Evolutionary conservation across 35 echinoderm and acorn worm genomes (phyloP).

Genomic region (Anneissia japonica): DNA sequence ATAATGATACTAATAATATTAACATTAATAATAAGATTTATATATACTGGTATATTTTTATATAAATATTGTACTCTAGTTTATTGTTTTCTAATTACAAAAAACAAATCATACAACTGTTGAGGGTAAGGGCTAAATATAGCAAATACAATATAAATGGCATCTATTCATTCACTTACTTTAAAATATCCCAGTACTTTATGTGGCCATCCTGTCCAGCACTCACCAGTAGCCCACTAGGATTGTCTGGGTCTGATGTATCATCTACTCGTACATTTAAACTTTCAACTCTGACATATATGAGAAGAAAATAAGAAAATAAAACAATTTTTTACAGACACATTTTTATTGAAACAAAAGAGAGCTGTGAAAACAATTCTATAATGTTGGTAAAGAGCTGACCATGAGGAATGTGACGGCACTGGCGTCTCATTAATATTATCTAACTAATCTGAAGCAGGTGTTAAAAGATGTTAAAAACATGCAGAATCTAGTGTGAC

Average conservation of each 20-base stretch:
- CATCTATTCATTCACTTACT: constrained; percentile 42
- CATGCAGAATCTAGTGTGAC: too few species aligned
- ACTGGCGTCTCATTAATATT: too few species aligned
- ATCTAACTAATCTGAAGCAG: too few species aligned
- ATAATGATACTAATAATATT: not conserved
- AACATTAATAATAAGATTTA: not conserved
- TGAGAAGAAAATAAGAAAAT: not conserved
- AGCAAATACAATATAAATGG: not conserved
- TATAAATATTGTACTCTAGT: not conserved
- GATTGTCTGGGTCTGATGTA: constrained; percentile 52
- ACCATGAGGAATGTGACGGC: too few species aligned
- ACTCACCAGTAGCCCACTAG: constrained; percentile 78
- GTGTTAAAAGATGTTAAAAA: too few species aligned
- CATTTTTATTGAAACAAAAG: too few species aligned
- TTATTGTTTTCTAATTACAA: not conserved
- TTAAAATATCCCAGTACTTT: constrained; percentile 86
- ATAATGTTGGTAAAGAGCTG: too few species aligned
- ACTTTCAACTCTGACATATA: constrained; percentile 65
- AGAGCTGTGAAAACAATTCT: too few species aligned
- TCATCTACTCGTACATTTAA: constrained; percentile 51
- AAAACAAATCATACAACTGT: not conserved
- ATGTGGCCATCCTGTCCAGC: constrained; percentile 90
- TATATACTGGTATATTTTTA: not conserved
- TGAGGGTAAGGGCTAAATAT: too few species aligned
- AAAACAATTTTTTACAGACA: too few species aligned